Evolutionary conservation across 1,140 invertebrate genomes (phyloP), one percentile per base, ranked within the genome.

Genomic region (Frieseomelitta varia): DNA sequence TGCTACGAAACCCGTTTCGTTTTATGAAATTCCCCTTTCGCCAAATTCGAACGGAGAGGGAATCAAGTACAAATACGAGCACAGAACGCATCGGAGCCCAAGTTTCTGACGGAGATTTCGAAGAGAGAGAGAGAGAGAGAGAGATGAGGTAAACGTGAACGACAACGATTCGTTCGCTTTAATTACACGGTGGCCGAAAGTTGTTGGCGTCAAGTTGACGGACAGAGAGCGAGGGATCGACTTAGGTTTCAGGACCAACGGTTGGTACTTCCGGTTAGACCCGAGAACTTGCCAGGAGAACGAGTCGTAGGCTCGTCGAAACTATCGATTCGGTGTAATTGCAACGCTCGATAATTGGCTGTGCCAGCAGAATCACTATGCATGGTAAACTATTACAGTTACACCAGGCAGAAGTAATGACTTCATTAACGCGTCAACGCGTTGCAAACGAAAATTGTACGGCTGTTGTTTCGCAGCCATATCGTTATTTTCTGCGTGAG

Each of bases 401-500:
- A 85, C 80, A 79, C 69, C 56, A 88, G 69, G 79, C 75, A 88
- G 86, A 85, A 88, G 83, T 85, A 88, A 88, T 83, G 68, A 85
- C 79, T 88, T 88, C 87, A 88, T 88, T 88, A 88, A 88, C 75
- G 83, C 87, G 85, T 88, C 83, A 78, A 88, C 86, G 79, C 87
- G 76, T 82, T 39, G 71, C 55, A 47, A 47, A 47, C 39, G 8
- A 30, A 30, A 30, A 30, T 30, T 30, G 30, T 30, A 30, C 30
- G 30, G 30, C 30, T 30, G 30, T 30, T 2, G 30, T 30, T 30
- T 30, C 30, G 2, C 2, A 30, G 2, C 30, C 30, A 30, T 2
- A 30, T 30, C 30, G 30, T 30, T 2, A 30, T 2, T 30, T 30
- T 30, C 39, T 4, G 6, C 2, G 39, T 39, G 39, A 39, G 6